Conservation (phyloP, 2,888 invertebrate species). For the Chromoteleia sp. region DNA sequence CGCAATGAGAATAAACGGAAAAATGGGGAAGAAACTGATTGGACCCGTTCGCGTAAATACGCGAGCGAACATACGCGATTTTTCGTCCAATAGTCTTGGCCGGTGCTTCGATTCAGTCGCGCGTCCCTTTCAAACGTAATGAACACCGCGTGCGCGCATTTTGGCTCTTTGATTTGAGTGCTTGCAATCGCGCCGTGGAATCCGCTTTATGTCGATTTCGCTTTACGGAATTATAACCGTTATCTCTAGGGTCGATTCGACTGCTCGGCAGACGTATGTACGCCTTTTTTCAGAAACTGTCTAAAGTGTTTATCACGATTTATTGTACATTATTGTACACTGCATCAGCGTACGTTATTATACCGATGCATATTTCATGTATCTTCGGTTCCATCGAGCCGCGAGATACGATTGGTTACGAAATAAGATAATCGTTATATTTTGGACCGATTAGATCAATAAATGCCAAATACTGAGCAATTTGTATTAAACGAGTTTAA, state of each 20-base stretch:
- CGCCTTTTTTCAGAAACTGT: constrained; percentile 5
- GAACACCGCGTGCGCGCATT: constrained; percentile 51
- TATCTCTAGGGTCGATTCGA: constrained; percentile 29
- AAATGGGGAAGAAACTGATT: constrained; percentile 80
- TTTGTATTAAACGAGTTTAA: too few relatives aligned
- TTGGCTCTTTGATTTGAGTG: constrained; percentile 79
- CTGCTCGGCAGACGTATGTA: constrained; percentile 10
- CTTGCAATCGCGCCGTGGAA: constrained; percentile 73
- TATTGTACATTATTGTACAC: too few relatives aligned
- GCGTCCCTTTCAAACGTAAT: constrained; percentile 42
- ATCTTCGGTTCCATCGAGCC: too few relatives aligned
- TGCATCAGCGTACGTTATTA: too few relatives aligned
- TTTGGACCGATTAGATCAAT: too few relatives aligned
- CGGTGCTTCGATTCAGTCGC: constrained; percentile 36
- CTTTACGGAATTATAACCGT: constrained; percentile 41
- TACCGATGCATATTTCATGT: too few relatives aligned
- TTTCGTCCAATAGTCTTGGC: constrained; percentile 52
- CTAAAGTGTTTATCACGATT: too few relatives aligned
- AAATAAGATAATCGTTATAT: too few relatives aligned
- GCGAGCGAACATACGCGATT: constrained; percentile 72
- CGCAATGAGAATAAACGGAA: constrained; percentile 54
- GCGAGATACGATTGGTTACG: too few relatives aligned
- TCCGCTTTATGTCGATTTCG: constrained; percentile 68
- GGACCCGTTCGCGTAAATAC: constrained; percentile 80
- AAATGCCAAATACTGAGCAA: too few relatives aligned